These are phyloP conservation scores for Clanis bilineata DNA, from an alignment of 2,888 invertebrate genomes.

Conservation along the genomic window DNA sequence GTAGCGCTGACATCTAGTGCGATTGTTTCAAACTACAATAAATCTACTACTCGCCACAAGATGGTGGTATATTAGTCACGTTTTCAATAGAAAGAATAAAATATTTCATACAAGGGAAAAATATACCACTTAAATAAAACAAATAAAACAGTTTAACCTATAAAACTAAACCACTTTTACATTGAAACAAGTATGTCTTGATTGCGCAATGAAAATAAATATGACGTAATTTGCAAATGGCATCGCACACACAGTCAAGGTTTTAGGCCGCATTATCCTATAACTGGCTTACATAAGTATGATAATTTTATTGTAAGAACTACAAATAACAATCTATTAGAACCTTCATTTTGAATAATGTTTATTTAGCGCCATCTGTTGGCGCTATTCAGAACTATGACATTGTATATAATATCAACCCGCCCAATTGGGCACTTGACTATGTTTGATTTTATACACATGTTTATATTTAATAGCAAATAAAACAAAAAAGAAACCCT, in stretches of 20 bases:
- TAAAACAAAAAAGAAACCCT: too few species aligned
- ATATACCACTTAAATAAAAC: neutral
- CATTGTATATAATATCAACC: neutral
- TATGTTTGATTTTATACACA: too few species aligned
- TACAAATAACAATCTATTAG: neutral
- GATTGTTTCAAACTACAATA: conserved; percentile 30
- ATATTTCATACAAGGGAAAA: neutral
- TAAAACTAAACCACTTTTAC: neutral
- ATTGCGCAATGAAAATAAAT: neutral
- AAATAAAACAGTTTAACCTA: too few species aligned
- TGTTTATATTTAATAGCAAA: too few species aligned
- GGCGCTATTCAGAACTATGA: neutral
- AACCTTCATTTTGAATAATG: too few species aligned
- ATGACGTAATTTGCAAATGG: neutral
- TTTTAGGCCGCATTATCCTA: neutral
- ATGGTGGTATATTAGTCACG: too few species aligned
- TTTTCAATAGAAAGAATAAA: too few species aligned
- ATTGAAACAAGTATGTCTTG: too few species aligned
- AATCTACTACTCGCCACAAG: neutral
- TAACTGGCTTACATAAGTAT: neutral
- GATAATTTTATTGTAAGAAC: too few species aligned
- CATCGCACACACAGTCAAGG: neutral
- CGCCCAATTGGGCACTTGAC: too few species aligned
- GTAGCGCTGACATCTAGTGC: conserved; percentile 32
- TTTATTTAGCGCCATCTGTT: neutral